Evolutionary conservation across 2,888 invertebrate species (phyloP), one percentile per base, ranked within the genome.

Genomic region (Zygaena filipendulae): DNA sequence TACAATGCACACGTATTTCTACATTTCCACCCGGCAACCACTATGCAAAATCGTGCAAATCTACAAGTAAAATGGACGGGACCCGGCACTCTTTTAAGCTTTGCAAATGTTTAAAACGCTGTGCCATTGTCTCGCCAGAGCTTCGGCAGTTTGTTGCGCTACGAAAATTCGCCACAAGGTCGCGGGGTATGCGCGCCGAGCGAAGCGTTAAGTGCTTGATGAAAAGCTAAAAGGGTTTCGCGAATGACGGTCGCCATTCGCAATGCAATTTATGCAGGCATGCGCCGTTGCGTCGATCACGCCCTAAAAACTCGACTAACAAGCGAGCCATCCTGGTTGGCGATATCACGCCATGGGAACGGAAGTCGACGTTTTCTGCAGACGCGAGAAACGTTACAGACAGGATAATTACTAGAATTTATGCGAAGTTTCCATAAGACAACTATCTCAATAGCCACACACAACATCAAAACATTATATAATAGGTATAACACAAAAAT

Each of bases 41-140:
- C 61, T 60, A 55, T 64, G 70, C 70, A 75, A 72, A 74, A 75
- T 71, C 62, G 63, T 58, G 40, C 44, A 35, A 56, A 74, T 77
- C 74, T 72, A 71, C 77, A 79, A 72, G 68, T 75, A 52, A 71
- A 72, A 72, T 72, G 48, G n/a, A 54, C 52, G 54, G 57, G 56
- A 58, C 66, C 55, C 59, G 49, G 48, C 61, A 62, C 59, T 71
- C 7, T 72, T 69, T 71, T 70, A 56, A 66, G 56, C 59, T 60
- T 62, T 52, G 61, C 62, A 60, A 68, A 63, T 61, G 59, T 59
- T 60, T n/a, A 62, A 63, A 64, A 62, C 52, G 38, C 42, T 35
- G 50, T 7, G 16, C 16, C 56, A 69, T 67, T 71, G 66, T 68
- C 43, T 56, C 39, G 42, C 33, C 42, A 46, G 45, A 18, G 33